Percentiles rank a stretch among this genome's conserved stretches.
These are phyloP conservation scores for Moxostoma hubbsi DNA, from an alignment of 2,797 vertebrate species.

Conservation along the genomic window DNA sequence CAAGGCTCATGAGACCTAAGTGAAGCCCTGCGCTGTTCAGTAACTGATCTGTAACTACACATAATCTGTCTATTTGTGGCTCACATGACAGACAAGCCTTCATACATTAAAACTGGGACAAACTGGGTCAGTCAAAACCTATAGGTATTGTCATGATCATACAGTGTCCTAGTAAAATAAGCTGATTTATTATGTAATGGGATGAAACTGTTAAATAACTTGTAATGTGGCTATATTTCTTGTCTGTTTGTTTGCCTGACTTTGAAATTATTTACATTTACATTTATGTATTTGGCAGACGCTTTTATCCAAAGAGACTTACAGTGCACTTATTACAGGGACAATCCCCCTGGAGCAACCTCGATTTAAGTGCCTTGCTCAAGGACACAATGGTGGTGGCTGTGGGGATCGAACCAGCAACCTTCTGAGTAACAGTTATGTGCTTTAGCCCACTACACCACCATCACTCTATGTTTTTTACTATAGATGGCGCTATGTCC, in stretches of 20 bases:
- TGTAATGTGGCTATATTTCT: not conserved
- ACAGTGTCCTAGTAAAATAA: not conserved
- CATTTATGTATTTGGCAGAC: too few species aligned
- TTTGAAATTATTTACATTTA: slow-evolving; percentile 2
- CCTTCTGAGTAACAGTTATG: too few species aligned
- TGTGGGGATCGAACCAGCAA: too few species aligned
- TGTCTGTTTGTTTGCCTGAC: slow-evolving; percentile 40
- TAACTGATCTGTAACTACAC: not conserved
- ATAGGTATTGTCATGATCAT: not conserved
- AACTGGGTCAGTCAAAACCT: not conserved
- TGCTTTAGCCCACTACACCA: too few species aligned
- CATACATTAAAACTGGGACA: slow-evolving; percentile 28
- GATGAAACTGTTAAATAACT: not conserved
- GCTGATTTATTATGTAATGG: not conserved
- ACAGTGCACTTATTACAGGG: too few species aligned
- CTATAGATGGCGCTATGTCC: too few species aligned
- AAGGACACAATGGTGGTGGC: too few species aligned
- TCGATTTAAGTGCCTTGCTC: too few species aligned
- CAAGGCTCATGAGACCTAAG: slow-evolving; percentile 45
- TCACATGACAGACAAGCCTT: slow-evolving; percentile 41
- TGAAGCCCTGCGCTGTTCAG: slow-evolving; percentile 20
- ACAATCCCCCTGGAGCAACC: too few species aligned
- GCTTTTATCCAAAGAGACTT: too few species aligned
- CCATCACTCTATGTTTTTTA: too few species aligned
- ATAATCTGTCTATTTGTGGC: slow-evolving; percentile 24